These are phyloP conservation scores for Smithornis capensis DNA, from an alignment of 2,113 vertebrate species.

Conservation along the genomic window DNA sequence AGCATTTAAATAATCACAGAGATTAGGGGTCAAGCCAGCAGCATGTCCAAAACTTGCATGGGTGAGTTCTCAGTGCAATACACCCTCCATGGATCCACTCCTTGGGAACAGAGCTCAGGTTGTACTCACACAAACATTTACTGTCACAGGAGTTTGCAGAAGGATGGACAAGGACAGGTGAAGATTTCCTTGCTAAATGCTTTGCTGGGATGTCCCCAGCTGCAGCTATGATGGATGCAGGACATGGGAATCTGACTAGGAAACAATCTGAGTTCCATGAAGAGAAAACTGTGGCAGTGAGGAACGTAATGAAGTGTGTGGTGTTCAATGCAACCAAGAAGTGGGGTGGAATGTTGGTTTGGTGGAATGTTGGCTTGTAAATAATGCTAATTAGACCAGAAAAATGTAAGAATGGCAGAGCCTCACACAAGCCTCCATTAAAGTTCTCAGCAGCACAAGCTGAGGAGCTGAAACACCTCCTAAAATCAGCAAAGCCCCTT, in stretches of 20 bases:
- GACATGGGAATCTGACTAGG: not conserved
- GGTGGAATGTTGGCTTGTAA: not conserved
- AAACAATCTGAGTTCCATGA: not conserved
- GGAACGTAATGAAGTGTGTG: not conserved
- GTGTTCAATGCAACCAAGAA: not conserved
- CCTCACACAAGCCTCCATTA: not conserved
- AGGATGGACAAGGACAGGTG: not conserved
- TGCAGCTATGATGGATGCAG: not conserved
- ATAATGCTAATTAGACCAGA: not conserved
- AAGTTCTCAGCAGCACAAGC: not conserved
- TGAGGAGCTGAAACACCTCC: not conserved
- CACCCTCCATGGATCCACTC: fast-evolving
- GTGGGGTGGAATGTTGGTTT: not conserved
- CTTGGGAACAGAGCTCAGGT: fast-evolving
- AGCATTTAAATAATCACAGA: not conserved
- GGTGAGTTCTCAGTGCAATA: not conserved
- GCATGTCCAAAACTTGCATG: not conserved
- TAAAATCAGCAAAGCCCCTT: not conserved
- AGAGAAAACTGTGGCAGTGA: not conserved
- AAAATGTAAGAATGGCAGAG: not conserved
- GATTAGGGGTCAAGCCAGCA: not conserved
- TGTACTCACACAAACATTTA: not conserved
- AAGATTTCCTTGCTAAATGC: not conserved
- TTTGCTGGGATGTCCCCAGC: not conserved
- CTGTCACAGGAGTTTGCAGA: not conserved